A percentile compares a stretch with the other conserved stretches of the same genome.
phyloP scores from a whole-genome alignment of 2,888 invertebrate genomes.

The Papilio demoleus region DNA sequence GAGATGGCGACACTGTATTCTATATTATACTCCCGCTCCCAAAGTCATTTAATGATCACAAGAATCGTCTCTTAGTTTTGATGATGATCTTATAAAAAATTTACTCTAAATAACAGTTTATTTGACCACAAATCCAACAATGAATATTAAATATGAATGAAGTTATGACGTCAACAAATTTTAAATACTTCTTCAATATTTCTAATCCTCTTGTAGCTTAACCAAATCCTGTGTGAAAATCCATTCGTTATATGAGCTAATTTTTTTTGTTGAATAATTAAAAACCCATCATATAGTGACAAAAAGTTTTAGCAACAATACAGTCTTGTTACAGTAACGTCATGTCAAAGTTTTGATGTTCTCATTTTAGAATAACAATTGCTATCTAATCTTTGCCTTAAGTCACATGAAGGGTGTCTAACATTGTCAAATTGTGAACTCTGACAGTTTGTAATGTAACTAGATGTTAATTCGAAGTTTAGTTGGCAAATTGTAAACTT shows the following conservation, averaged over 20 bases:
- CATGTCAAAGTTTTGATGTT: slow-evolving; percentile 49
- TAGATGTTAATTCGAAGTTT: neutral
- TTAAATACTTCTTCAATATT: no score
- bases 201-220: neutral
- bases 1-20: no score
- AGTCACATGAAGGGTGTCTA: slow-evolving; percentile 52
- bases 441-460: neutral
- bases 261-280: slow-evolving; percentile 11
- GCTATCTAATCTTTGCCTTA: slow-evolving; percentile 29
- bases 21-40: no score
- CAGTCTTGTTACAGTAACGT: slow-evolving; percentile 26
- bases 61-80: no score
- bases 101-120: no score
- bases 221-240: neutral
- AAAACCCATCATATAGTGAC: slow-evolving; percentile 45
- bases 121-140: no score
- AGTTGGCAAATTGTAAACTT: neutral
- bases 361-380: slow-evolving; percentile 42
- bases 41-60: no score
- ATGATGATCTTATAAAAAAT: no score
- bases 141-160: no score
- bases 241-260: neutral
- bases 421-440: neutral
- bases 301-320: slow-evolving; percentile 41
- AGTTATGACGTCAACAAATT: no score